These are phyloP conservation scores for Pituophis catenifer DNA, from an alignment of 2,113 vertebrate species.

Conservation along the genomic window DNA sequence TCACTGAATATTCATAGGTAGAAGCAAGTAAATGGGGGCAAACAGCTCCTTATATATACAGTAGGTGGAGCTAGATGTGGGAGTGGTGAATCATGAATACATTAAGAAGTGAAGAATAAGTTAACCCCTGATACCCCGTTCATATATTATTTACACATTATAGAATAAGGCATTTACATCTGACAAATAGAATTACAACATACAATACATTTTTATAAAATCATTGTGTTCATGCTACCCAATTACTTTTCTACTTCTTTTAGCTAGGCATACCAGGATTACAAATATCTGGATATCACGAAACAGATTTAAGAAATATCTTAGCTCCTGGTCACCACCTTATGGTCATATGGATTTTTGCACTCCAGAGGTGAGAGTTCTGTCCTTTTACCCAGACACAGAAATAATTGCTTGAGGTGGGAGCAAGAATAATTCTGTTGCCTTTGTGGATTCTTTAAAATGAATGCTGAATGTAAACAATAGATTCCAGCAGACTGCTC, in stretches of 20 bases:
- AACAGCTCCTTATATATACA: too few species aligned
- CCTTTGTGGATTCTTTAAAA: slow-evolving; percentile 43
- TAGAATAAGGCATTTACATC: too few species aligned
- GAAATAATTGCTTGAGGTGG: slow-evolving; percentile 4
- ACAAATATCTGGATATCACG: neutral
- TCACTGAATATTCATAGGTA: too few species aligned
- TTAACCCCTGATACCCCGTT: too few species aligned
- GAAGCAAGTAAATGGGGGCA: too few species aligned
- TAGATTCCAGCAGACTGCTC: neutral
- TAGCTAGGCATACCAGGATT: neutral
- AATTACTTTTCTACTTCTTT: slow-evolving; percentile 32
- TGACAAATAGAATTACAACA: slow-evolving; percentile 18
- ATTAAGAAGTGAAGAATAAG: too few species aligned
- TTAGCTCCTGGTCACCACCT: neutral
- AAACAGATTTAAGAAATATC: neutral
- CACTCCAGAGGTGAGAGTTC: neutral
- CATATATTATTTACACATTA: too few species aligned
- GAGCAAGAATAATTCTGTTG: neutral
- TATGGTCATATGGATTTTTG: neutral
- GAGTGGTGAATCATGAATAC: too few species aligned
- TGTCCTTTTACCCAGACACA: slow-evolving; percentile 1
- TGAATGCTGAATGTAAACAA: slow-evolving; percentile 12
- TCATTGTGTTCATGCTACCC: neutral
- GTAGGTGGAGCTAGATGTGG: too few species aligned
- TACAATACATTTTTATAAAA: slow-evolving; percentile 18